Percentiles rank a stretch among this genome's conserved stretches.
Evolutionary conservation across 1,140 invertebrate species (phyloP).

Genomic region (Drosophila kikkawai): DNA sequence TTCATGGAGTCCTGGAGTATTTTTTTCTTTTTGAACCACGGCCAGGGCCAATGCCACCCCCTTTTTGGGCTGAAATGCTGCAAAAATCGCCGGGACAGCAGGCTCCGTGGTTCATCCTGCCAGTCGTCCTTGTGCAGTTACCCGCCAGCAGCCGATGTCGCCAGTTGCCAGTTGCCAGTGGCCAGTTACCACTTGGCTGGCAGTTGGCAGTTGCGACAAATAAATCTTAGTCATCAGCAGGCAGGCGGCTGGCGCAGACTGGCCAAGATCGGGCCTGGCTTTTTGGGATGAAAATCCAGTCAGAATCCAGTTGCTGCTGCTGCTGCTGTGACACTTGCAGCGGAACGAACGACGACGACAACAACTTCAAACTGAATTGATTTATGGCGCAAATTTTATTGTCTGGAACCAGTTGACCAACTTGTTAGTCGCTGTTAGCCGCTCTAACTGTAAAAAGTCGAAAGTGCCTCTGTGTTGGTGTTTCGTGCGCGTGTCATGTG

Average conservation of each 20-base stretch:
- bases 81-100: constrained; percentile 62
- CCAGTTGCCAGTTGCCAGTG: constrained; percentile 62
- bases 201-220: constrained; percentile 62
- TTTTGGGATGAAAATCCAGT: constrained; percentile 35
- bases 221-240: constrained; percentile 77
- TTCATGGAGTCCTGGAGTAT: constrained; percentile 39
- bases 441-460: constrained; percentile 65
- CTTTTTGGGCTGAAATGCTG: constrained; percentile 42
- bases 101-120: constrained; percentile 84
- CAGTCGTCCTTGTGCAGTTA: constrained; percentile 82
- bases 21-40: constrained; percentile 42
- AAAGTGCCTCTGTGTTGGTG: constrained; percentile 75
- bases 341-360: constrained; percentile 44
- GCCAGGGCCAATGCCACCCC: constrained; percentile 79
- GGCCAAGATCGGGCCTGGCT: constrained; percentile 53
- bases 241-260: constrained; percentile 37
- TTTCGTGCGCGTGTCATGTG: constrained; percentile 69
- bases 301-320: constrained; percentile 42
- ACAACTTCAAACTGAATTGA: constrained; percentile 77
- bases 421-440: constrained; percentile 68
- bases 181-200: constrained; percentile 38
- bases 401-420: constrained; percentile 69
- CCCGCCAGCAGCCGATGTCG: constrained; percentile 83
- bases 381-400: constrained; percentile 83
- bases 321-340: constrained; percentile 66